These are phyloP conservation scores for Callimorpha dominula DNA, from an alignment of 2,888 invertebrate species.

Conservation along the genomic window DNA sequence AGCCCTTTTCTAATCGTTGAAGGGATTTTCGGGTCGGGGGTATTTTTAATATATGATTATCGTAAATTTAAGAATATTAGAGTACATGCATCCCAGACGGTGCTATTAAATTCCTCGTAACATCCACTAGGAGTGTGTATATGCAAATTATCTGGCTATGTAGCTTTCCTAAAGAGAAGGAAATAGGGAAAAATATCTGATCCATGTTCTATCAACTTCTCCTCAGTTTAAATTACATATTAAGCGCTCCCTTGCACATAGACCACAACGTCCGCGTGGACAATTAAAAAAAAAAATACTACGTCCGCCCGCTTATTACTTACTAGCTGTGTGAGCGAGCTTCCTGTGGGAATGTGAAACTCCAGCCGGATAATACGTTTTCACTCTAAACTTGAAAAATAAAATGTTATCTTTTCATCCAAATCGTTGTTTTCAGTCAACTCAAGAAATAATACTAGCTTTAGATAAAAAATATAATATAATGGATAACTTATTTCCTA, in stretches of 20 bases:
- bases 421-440: background rate
- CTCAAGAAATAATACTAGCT: too few relatives aligned
- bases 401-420: background rate
- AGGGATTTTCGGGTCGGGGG: too few relatives aligned
- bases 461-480: too few relatives aligned
- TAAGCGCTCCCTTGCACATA: constrained; percentile 3
- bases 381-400: background rate
- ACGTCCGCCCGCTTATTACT: background rate
- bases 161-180: background rate
- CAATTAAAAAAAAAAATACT: constrained; percentile 1
- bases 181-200: background rate
- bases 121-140: too few relatives aligned
- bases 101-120: too few relatives aligned
- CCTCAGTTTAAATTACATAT: background rate
- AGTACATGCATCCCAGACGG: too few relatives aligned
- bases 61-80: too few relatives aligned
- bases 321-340: background rate
- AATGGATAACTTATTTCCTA: too few relatives aligned
- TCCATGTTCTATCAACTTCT: background rate
- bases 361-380: background rate
- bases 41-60: too few relatives aligned
- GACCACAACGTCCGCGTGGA: background rate
- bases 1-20: too few relatives aligned
- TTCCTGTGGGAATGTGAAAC: background rate
- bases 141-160: too few relatives aligned